Conservation (phyloP, 2,888 invertebrate genomes). For the Hanleya hanleyi region DNA sequence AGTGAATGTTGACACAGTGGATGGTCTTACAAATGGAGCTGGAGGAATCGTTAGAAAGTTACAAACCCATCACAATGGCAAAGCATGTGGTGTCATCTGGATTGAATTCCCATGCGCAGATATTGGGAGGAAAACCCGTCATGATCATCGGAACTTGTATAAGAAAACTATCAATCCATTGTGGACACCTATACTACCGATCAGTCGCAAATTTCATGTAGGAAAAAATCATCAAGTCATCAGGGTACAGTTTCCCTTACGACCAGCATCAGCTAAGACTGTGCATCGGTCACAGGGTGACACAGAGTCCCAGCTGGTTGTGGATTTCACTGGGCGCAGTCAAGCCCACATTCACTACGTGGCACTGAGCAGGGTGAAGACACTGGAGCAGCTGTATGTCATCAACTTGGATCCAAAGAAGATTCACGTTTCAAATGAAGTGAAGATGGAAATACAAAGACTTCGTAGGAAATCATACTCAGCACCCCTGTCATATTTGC, state of each 20-base stretch:
- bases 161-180: neutral
- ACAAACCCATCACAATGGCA: neutral
- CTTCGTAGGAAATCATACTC: neutral
- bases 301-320: slow-evolving; percentile 16
- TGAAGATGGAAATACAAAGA: slow-evolving; percentile 17
- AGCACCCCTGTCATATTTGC: slow-evolving; percentile 10
- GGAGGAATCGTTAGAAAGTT: neutral
- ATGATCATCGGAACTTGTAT: slow-evolving; percentile 13
- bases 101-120: slow-evolving; percentile 15
- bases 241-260: slow-evolving; percentile 29
- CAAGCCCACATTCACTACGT: slow-evolving; percentile 32
- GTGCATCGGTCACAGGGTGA: slow-evolving; percentile 32
- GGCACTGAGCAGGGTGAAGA: slow-evolving; percentile 7
- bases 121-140: slow-evolving; percentile 17
- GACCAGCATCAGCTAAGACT: slow-evolving; percentile 24
- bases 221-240: slow-evolving; percentile 18
- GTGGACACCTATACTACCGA: slow-evolving; percentile 25
- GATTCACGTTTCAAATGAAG: slow-evolving; percentile 12
- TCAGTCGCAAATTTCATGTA: slow-evolving; percentile 22
- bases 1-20: slow-evolving; percentile 26
- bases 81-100: slow-evolving; percentile 11
- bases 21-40: slow-evolving; percentile 45
- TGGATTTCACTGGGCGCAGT: slow-evolving; percentile 14
- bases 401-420: slow-evolving; percentile 18
- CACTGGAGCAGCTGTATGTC: slow-evolving; percentile 15